Percentiles rank a stretch among this genome's conserved stretches.
Evolutionary conservation across 1,140 invertebrate genomes (phyloP).

Genomic region (Archegozetes longisetosus): DNA sequence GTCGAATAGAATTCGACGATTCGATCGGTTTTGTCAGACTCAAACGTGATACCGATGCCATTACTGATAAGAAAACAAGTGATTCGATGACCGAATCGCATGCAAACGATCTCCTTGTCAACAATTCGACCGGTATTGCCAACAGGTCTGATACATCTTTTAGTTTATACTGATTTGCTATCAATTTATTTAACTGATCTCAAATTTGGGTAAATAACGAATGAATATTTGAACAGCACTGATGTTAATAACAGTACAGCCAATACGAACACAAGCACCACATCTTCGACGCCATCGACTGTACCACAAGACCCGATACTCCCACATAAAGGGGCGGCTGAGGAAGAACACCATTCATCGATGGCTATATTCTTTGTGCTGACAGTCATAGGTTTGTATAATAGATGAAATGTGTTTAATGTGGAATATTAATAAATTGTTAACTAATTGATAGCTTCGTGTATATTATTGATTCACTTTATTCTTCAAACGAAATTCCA

Average conservation of each 20-base stretch:
- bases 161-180: too few relatives aligned
- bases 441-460: conserved; percentile 42
- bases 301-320: conserved; percentile 41
- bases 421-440: conserved; percentile 6
- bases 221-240: too few relatives aligned
- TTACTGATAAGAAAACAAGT: too few relatives aligned
- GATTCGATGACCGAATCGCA: too few relatives aligned
- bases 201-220: too few relatives aligned
- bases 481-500: conserved; percentile 90
- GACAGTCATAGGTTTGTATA: conserved; percentile 50
- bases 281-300: neutral
- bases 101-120: too few relatives aligned
- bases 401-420: neutral
- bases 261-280: neutral
- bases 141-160: too few relatives aligned
- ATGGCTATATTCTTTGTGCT: conserved; percentile 93
- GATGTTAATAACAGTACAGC: neutral
- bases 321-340: conserved; percentile 69
- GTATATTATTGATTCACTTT: conserved; percentile 81
- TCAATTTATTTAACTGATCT: too few relatives aligned
- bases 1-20: too few relatives aligned
- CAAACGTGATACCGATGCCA: too few relatives aligned
- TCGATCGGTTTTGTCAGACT: too few relatives aligned
- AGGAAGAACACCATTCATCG: conserved; percentile 87
- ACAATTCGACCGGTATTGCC: too few relatives aligned